Evolutionary conservation across 37 sponge, comb jelly and placozoan genomes (phyloP).

Genomic region (Beroe forskalii): DNA sequence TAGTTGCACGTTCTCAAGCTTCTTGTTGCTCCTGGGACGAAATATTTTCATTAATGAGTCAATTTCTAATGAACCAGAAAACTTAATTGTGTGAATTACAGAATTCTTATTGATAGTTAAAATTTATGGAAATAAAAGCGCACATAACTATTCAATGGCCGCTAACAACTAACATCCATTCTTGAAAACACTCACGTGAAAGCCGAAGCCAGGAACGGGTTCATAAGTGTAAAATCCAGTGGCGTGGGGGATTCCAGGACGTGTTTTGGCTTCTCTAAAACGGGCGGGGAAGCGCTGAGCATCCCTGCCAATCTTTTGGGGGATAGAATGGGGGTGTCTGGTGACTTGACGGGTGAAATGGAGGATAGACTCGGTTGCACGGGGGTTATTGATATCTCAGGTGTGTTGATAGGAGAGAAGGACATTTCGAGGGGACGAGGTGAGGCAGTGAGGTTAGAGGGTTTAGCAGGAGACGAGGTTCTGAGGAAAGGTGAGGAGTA

Average conservation of each 20-base stretch:
- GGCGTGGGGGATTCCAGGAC: neutral
- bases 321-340: neutral
- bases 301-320: neutral
- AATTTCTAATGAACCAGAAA: too few species aligned
- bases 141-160: too few species aligned
- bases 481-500: too few species aligned
- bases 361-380: too few species aligned
- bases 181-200: neutral
- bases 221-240: neutral
- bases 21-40: neutral
- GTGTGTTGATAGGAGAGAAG: neutral
- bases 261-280: neutral
- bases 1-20: slow-evolving; percentile 19
- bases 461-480: too few species aligned
- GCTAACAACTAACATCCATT: too few species aligned
- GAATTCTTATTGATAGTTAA: too few species aligned
- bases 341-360: neutral
- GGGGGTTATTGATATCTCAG: neutral
- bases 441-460: neutral
- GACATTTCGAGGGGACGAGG: neutral
- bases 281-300: neutral
- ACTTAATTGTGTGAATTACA: too few species aligned
- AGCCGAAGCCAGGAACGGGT: neutral
- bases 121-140: too few species aligned
- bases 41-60: too few species aligned